A percentile compares a stretch with the other conserved stretches of the same genome.
These are phyloP conservation scores for Nomada fucata DNA, from an alignment of 2,888 invertebrate genomes.

Conservation along the genomic window DNA sequence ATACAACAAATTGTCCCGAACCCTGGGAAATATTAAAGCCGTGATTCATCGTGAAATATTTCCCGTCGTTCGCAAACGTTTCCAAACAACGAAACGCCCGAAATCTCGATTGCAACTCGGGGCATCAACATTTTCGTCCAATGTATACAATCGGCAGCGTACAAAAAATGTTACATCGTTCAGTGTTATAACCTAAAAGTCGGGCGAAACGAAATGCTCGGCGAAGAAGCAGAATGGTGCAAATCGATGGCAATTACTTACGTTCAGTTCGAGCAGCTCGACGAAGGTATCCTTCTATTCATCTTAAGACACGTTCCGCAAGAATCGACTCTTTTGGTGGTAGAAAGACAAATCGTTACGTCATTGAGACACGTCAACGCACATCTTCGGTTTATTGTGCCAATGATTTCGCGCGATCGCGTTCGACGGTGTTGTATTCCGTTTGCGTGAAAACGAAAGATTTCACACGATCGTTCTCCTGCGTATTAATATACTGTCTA, in stretches of 20 bases:
- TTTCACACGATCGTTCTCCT: not conserved
- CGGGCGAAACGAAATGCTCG: not conserved
- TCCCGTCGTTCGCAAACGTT: no score
- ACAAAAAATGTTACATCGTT: not conserved
- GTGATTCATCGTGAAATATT: no score
- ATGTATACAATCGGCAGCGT: not conserved
- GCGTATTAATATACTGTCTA: not conserved
- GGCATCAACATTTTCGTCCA: conserved; percentile 9
- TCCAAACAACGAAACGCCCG: no score
- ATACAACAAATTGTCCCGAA: no score
- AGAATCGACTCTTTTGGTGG: conserved; percentile 41
- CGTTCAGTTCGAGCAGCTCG: conserved; percentile 41
- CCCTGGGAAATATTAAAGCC: no score
- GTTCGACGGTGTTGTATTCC: conserved; percentile 2
- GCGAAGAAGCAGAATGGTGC: not conserved
- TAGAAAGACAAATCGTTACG: conserved; percentile 67
- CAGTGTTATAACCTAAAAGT: conserved; percentile 43
- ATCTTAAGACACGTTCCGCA: conserved; percentile 36
- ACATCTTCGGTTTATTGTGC: conserved; percentile 56
- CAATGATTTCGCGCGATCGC: conserved; percentile 29
- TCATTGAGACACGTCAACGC: conserved; percentile 79
- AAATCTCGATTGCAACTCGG: not conserved
- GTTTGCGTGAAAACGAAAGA: not conserved
- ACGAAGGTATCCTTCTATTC: conserved; percentile 27
- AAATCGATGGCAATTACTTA: conserved; percentile 15